Evolutionary conservation across 2,113 vertebrate genomes (phyloP).

Genomic region (Periophthalmus modestus): DNA sequence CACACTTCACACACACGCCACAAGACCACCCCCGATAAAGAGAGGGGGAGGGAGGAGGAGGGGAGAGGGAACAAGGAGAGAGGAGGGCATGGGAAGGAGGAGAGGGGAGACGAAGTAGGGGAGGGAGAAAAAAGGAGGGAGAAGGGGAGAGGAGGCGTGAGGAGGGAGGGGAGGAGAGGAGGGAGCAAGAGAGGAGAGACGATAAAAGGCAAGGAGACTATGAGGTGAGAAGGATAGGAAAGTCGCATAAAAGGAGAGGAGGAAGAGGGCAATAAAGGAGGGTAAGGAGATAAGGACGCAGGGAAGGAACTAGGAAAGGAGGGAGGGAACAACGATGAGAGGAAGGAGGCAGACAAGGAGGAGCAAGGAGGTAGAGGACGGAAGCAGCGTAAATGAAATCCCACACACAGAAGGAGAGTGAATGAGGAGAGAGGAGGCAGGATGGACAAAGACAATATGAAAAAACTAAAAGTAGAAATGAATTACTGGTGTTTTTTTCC

Average conservation of each 20-base stretch:
- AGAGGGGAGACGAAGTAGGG: background rate
- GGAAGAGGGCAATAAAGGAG: background rate
- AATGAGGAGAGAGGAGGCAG: background rate
- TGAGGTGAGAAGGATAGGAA: background rate
- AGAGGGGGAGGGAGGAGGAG: background rate
- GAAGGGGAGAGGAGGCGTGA: background rate
- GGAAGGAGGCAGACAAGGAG: background rate
- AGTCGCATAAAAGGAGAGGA: background rate
- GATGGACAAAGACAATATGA: background rate
- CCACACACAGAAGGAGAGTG: background rate
- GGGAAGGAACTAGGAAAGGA: background rate
- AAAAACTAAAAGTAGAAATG: too few species aligned
- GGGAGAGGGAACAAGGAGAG: conserved; percentile 19
- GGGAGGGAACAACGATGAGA: background rate
- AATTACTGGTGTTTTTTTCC: too few species aligned
- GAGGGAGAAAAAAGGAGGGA: background rate
- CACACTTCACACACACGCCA: conserved; percentile 35
- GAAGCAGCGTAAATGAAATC: background rate
- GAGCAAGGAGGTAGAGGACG: background rate
- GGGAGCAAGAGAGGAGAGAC: background rate
- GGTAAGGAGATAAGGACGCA: background rate
- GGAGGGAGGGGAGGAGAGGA: background rate
- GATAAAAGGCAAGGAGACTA: background rate
- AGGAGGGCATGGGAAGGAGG: background rate
- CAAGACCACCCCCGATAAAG: conserved; percentile 26